phyloP scores from a whole-genome alignment of 2,888 invertebrate genomes.

The Petrolisthes manimaculis region DNA sequence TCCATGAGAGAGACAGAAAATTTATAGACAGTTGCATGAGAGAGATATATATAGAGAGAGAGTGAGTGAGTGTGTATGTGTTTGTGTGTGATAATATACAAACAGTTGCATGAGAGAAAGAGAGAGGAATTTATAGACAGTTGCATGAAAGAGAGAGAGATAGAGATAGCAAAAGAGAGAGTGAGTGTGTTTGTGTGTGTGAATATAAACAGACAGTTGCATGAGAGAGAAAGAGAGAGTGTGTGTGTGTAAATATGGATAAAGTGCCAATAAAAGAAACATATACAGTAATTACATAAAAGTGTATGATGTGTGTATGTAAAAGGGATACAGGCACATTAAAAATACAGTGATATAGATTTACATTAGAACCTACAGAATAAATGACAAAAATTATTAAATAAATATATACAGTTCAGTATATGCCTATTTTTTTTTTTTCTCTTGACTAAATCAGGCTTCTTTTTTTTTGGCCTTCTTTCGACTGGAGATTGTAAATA shows the following conservation, averaged over 20 bases:
- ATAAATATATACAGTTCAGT: no score
- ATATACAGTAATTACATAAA: not conserved
- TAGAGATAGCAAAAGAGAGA: not conserved
- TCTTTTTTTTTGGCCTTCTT: no score
- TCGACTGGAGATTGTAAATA: no score
- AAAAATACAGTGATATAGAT: no score
- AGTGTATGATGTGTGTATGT: no score
- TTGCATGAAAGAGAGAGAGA: not conserved
- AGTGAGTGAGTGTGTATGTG: constrained; percentile 6
- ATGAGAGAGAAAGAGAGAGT: not conserved
- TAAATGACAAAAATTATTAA: no score
- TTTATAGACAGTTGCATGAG: not conserved
- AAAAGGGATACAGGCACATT: no score
- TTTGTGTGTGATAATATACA: constrained; percentile 6
- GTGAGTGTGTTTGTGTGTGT: not conserved
- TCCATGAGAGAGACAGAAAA: not conserved
- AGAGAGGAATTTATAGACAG: not conserved
- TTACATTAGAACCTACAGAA: no score
- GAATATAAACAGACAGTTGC: not conserved
- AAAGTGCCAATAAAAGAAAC: not conserved
- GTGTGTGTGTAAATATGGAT: not conserved
- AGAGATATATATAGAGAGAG: not conserved
- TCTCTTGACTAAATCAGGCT: no score
- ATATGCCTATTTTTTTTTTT: no score
- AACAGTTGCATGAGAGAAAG: not conserved